phyloP scores from a whole-genome alignment of 2,113 vertebrate genomes.

The Aldabrachelys gigantea region DNA sequence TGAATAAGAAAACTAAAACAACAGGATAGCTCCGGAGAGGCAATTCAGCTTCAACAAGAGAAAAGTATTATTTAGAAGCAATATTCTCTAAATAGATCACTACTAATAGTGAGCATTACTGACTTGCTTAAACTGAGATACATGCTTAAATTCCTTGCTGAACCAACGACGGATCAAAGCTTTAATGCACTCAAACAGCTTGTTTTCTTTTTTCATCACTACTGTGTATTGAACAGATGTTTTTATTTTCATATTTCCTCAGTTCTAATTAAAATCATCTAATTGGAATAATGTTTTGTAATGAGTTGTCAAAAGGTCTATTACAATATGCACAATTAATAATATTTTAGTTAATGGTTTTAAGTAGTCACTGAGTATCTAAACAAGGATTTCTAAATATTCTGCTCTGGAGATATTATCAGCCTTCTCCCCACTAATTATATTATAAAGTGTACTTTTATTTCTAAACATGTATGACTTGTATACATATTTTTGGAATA shows the following conservation, averaged over 20 bases:
- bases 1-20: background rate
- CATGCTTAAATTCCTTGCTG: constrained; percentile 2
- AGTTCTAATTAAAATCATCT: constrained; percentile 55
- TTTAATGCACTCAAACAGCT: constrained; percentile 22
- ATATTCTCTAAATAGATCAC: background rate
- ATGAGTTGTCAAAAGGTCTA: constrained; percentile 29
- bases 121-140: constrained; percentile 20
- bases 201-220: constrained; percentile 10
- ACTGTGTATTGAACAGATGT: background rate
- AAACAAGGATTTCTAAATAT: background rate
- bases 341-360: constrained; percentile 20
- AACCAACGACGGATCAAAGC: background rate
- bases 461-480: background rate
- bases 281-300: constrained; percentile 42
- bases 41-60: background rate
- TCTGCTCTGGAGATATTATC: background rate
- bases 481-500: background rate
- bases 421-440: background rate
- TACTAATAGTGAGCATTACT: background rate
- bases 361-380: background rate
- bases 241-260: constrained; percentile 44
- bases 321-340: background rate
- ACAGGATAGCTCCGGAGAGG: background rate
- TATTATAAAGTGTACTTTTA: background rate
- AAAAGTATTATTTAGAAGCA: background rate